A percentile compares a stretch with the other conserved stretches of the same genome.
Evolutionary conservation across 1,140 invertebrate genomes (phyloP).

Genomic region (Sitophilus oryzae): DNA sequence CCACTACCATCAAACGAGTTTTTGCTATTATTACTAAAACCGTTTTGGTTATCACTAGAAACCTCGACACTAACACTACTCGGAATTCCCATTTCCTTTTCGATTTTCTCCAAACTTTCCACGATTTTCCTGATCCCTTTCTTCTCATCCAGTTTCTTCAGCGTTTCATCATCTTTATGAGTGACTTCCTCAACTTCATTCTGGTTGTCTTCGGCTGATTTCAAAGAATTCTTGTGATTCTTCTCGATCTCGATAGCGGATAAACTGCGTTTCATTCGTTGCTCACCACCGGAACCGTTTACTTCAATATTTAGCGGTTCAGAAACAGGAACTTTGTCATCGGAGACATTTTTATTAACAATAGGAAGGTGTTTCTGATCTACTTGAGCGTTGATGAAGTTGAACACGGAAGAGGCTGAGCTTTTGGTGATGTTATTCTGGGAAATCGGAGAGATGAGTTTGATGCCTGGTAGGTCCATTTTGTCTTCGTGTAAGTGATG

Average conservation of each 20-base stretch:
- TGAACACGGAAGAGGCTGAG: constrained; percentile 18
- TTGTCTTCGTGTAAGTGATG: constrained; percentile 39
- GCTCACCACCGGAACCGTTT: constrained; percentile 16
- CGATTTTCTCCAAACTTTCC: neutral
- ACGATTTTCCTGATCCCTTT: neutral
- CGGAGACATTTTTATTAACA: constrained; percentile 20
- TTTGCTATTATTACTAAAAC: too few relatives aligned
- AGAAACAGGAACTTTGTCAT: constrained; percentile 22
- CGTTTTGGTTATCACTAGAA: neutral
- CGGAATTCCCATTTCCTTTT: neutral
- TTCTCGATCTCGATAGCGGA: constrained; percentile 60
- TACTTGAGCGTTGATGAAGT: constrained; percentile 19
- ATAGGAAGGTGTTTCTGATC: constrained; percentile 30
- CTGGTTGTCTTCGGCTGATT: constrained; percentile 44
- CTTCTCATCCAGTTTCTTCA: neutral
- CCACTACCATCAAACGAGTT: neutral
- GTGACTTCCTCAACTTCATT: constrained; percentile 37
- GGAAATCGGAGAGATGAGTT: constrained; percentile 36
- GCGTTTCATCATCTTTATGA: neutral
- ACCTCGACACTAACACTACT: neutral
- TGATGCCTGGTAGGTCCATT: constrained; percentile 5
- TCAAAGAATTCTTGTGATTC: constrained; percentile 63
- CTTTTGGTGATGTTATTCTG: constrained; percentile 54
- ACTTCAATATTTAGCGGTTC: constrained; percentile 32
- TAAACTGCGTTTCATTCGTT: constrained; percentile 19